A percentile compares a stretch with the other conserved stretches of the same genome.
Conservation (phyloP, 2,113 vertebrate species). For the Hypocryptadius cinnamomeus region DNA sequence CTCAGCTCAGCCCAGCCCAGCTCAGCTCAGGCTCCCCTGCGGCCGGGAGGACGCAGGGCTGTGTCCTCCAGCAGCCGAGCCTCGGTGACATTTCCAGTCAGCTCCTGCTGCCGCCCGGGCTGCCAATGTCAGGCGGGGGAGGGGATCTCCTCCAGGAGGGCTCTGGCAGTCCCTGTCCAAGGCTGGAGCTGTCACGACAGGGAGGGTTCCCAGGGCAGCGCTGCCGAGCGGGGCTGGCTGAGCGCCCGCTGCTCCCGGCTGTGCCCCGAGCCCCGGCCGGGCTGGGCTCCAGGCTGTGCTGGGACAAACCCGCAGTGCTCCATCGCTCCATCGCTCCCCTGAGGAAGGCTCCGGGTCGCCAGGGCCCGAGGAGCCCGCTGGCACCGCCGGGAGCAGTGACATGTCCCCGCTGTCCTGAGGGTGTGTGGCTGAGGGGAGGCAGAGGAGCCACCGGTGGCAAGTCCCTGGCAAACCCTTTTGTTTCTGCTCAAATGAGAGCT, state of each 20-base stretch:
- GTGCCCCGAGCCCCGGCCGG: not conserved
- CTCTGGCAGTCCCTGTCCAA: conserved; percentile 44
- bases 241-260: conserved; percentile 13
- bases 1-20: too few relatives aligned
- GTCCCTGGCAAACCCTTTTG: conserved; percentile 15
- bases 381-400: not conserved
- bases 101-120: conserved; percentile 57
- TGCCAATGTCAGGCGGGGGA: conserved; percentile 61
- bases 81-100: conserved; percentile 67
- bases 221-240: conserved; percentile 38
- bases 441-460: not conserved
- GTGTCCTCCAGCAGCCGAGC: conserved; percentile 25
- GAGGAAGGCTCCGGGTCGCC: accelerated
- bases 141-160: conserved; percentile 45
- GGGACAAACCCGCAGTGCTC: not conserved
- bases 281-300: not conserved
- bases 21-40: too few relatives aligned
- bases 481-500: not conserved
- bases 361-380: accelerated
- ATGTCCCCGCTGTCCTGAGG: accelerated
- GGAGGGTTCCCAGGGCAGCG: conserved; percentile 45
- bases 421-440: not conserved
- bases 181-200: conserved; percentile 69
- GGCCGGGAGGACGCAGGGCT: not conserved
- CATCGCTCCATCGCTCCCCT: not conserved